Percentiles rank a stretch among this genome's conserved stretches.
phyloP scores from a whole-genome alignment of 2,797 vertebrate genomes.

The Halcyon badia region DNA sequence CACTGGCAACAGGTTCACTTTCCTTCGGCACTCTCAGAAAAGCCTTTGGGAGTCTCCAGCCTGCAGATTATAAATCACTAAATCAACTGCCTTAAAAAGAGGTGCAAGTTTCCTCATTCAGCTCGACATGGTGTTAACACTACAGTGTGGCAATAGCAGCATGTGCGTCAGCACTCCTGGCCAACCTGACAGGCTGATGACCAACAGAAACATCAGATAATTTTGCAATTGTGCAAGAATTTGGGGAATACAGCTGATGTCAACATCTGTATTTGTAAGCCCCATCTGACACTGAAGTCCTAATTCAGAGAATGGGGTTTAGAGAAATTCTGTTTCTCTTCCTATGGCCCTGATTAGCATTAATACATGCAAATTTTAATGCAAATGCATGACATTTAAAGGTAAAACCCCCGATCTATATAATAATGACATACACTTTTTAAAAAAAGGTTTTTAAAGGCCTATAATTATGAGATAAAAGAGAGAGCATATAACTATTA shows the following conservation, averaged over 20 bases:
- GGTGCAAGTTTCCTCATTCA: constrained; percentile 18
- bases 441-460: not conserved
- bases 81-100: constrained; percentile 25
- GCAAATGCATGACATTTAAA: not conserved
- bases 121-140: constrained; percentile 14
- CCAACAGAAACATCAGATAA: not conserved
- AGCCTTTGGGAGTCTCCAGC: not conserved
- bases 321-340: not conserved
- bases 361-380: constrained; percentile 6
- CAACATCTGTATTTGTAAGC: not conserved
- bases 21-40: not conserved
- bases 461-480: constrained; percentile 26
- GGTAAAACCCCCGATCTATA: not conserved
- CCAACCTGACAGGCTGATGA: not conserved
- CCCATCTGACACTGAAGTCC: not conserved
- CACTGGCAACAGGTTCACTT: not conserved
- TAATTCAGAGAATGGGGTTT: not conserved
- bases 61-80: not conserved
- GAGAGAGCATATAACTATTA: not conserved
- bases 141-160: not conserved
- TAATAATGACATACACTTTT: not conserved
- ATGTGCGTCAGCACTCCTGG: not conserved
- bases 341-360: not conserved
- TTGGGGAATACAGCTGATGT: not conserved
- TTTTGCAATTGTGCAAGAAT: not conserved